A percentile compares a stretch with the other conserved stretches of the same genome.
phyloP scores from a whole-genome alignment of 2,797 vertebrate genomes.

The Labroides dimidiatus region DNA sequence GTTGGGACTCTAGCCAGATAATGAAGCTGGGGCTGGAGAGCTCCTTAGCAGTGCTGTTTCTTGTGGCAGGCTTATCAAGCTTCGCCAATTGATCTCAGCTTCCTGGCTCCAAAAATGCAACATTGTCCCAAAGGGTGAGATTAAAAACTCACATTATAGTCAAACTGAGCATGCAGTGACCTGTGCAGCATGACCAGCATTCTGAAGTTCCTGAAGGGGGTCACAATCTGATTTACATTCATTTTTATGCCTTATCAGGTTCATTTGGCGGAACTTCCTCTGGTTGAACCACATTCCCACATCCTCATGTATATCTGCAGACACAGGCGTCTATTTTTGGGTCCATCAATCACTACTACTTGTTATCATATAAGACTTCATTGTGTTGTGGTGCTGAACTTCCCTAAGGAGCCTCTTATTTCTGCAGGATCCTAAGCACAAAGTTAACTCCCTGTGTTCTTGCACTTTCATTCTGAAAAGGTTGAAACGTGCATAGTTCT shows the following conservation, averaged over 20 bases:
- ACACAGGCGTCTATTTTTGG: constrained; percentile 55
- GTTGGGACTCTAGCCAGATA: constrained; percentile 60
- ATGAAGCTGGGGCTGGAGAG: constrained; percentile 47
- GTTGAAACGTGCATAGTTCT: background rate
- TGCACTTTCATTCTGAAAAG: background rate
- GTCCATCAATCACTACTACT: constrained; percentile 36
- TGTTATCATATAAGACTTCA: constrained; percentile 40
- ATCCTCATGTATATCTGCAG: constrained; percentile 45
- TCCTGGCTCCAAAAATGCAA: constrained; percentile 69
- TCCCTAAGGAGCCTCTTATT: background rate
- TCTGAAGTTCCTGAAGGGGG: constrained; percentile 21
- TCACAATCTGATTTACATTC: constrained; percentile 33
- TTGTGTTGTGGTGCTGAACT: constrained; percentile 27
- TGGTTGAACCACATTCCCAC: constrained; percentile 38
- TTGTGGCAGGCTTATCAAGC: constrained; percentile 59
- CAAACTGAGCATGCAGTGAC: constrained; percentile 29
- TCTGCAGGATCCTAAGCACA: background rate
- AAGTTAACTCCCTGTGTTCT: background rate
- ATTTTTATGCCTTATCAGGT: constrained; percentile 59
- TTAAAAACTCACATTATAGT: constrained; percentile 41
- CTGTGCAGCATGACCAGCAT: constrained; percentile 34
- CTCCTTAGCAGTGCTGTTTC: constrained; percentile 50
- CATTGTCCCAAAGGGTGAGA: constrained; percentile 73
- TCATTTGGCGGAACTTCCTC: constrained; percentile 61
- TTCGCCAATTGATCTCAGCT: constrained; percentile 52